Evolutionary conservation across 2,888 invertebrate species (phyloP).

Genomic region (Rhyacophila evoluta): DNA sequence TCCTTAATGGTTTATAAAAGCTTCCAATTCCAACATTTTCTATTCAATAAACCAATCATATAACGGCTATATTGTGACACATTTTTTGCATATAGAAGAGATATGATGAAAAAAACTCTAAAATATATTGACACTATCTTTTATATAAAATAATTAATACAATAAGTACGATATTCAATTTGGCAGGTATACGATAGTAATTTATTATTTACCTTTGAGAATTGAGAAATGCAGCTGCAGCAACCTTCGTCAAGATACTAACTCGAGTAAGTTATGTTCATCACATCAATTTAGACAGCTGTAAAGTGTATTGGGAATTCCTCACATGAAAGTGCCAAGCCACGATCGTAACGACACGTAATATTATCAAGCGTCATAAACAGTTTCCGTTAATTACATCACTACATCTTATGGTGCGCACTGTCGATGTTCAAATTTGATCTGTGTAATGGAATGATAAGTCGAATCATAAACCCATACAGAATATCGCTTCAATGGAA

Average conservation of each 20-base stretch:
- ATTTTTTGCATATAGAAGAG: too few relatives aligned
- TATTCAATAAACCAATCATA: too few relatives aligned
- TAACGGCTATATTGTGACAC: too few relatives aligned
- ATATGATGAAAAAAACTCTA: too few relatives aligned
- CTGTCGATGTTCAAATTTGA: neutral
- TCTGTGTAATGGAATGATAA: neutral
- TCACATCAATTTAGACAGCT: constrained; percentile 14
- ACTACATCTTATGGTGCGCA: neutral
- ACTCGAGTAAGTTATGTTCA: neutral
- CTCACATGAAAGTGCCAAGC: neutral
- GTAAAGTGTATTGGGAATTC: constrained; percentile 22
- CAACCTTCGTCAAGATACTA: neutral
- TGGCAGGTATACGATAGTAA: neutral
- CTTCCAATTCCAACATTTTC: too few relatives aligned
- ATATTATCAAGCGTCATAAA: constrained; percentile 14
- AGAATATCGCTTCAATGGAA: too few relatives aligned
- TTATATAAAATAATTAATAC: too few relatives aligned
- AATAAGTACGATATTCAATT: too few relatives aligned
- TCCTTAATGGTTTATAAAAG: too few relatives aligned
- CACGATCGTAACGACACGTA: neutral
- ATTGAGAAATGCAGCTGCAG: neutral
- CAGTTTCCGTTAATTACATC: constrained; percentile 1
- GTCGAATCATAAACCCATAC: too few relatives aligned
- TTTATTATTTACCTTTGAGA: neutral
- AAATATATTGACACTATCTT: too few relatives aligned